Conservation (phyloP, 2,797 vertebrate species). For the Parambassis ranga region DNA sequence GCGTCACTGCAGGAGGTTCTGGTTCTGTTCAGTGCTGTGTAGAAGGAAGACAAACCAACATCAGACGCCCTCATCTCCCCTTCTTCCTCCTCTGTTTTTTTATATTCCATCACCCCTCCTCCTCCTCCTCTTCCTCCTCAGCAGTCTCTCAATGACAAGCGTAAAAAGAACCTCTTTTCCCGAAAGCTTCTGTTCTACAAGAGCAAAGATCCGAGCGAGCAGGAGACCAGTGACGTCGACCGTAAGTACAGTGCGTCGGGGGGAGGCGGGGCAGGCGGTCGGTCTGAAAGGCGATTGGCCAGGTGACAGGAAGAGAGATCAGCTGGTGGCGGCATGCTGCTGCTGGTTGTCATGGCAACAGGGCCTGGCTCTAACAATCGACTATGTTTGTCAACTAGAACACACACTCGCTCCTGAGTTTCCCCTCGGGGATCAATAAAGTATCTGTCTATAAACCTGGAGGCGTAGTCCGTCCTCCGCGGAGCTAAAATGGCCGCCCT, state of each 20-base stretch:
- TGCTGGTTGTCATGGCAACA: conserved; percentile 19
- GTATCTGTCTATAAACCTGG: too few relatives aligned
- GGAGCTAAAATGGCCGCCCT: conserved; percentile 27
- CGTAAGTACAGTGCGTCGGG: conserved; percentile 91
- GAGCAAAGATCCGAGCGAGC: conserved; percentile 98
- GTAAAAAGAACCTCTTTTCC: conserved; percentile 99
- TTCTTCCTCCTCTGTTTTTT: conserved; percentile 60
- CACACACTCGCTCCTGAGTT: too few relatives aligned
- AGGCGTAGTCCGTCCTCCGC: not conserved
- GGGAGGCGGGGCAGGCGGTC: conserved; percentile 4
- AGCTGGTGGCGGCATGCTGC: conserved; percentile 38
- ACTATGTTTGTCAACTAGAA: too few relatives aligned
- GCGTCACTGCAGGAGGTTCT: not conserved
- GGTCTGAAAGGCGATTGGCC: conserved; percentile 28
- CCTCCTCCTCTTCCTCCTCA: conserved; percentile 72
- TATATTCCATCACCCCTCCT: conserved; percentile 56
- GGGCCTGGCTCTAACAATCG: not conserved
- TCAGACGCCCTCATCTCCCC: conserved; percentile 80
- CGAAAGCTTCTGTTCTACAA: conserved; percentile 99
- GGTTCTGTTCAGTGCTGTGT: not conserved
- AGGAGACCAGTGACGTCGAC: conserved; percentile 96
- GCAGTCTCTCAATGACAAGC: conserved; percentile 97
- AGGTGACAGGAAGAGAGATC: conserved; percentile 68
- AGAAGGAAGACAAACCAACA: conserved; percentile 74
- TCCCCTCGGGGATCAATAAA: too few relatives aligned